These are phyloP conservation scores for Cerastis leucographa DNA, from an alignment of 2,888 invertebrate genomes.

Conservation along the genomic window DNA sequence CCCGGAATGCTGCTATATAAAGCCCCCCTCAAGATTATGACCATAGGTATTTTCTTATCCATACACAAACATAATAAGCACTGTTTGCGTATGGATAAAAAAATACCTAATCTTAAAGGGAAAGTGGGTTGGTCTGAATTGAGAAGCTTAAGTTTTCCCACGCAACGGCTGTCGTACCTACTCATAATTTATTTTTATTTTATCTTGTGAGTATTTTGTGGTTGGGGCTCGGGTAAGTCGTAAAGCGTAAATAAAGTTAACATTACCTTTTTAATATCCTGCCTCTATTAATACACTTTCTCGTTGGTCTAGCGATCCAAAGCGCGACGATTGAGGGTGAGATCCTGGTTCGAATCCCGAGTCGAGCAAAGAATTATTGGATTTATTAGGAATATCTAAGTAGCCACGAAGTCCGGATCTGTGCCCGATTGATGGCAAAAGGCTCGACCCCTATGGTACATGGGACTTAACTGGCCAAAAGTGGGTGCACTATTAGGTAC, in stretches of 20 bases:
- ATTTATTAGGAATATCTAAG: no score
- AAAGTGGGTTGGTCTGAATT: constrained; percentile 7
- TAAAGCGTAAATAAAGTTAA: not conserved
- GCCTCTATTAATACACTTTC: no score
- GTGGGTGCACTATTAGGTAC: no score
- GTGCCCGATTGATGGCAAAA: no score
- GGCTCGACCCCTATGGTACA: no score
- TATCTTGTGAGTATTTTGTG: not conserved
- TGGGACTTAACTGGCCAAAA: no score
- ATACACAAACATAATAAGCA: not conserved
- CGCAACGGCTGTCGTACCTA: not conserved
- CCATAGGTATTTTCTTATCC: not conserved
- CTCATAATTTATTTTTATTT: not conserved
- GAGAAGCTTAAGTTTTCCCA: not conserved
- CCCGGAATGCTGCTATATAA: constrained; percentile 26
- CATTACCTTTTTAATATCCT: no score
- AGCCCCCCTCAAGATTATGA: constrained; percentile 46
- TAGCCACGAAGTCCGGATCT: no score
- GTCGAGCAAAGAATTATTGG: no score
- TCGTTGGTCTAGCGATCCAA: no score
- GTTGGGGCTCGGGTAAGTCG: not conserved
- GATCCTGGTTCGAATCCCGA: no score
- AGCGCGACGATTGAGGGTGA: no score
- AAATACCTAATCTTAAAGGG: constrained; percentile 28
- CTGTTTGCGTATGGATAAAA: constrained; percentile 25